Conservation (phyloP, 2,888 invertebrate species). For the Melanotus villosus region DNA sequence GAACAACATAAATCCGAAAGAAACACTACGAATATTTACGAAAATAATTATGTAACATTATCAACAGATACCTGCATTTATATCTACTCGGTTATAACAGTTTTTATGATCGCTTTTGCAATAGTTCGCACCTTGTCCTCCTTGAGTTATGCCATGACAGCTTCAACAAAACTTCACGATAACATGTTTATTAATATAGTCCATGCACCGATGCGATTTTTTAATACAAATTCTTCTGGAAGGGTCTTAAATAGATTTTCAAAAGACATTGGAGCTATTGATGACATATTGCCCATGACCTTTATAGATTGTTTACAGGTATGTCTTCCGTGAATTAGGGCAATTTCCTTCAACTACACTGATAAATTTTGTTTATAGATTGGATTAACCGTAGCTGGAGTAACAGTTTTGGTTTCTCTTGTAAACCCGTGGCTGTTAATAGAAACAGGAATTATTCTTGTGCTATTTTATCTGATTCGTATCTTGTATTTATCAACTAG, state of each 20-base stretch:
- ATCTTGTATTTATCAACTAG: slow-evolving; percentile 82
- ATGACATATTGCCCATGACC: slow-evolving; percentile 70
- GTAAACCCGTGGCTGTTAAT: slow-evolving; percentile 80
- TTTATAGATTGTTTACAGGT: slow-evolving; percentile 70
- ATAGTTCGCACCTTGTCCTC: slow-evolving; percentile 70
- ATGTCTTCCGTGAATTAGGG: slow-evolving; percentile 57
- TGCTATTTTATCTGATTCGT: slow-evolving; percentile 77
- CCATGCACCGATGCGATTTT: slow-evolving; percentile 77
- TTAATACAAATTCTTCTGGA: slow-evolving; percentile 78
- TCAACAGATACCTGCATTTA: slow-evolving; percentile 62
- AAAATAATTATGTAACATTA: not conserved
- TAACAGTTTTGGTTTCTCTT: slow-evolving; percentile 57
- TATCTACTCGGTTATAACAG: slow-evolving; percentile 61
- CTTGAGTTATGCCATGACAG: slow-evolving; percentile 70
- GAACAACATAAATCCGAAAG: slow-evolving; percentile 58
- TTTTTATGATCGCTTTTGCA: slow-evolving; percentile 64
- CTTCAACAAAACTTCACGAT: slow-evolving; percentile 73
- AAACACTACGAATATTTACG: slow-evolving; percentile 35
- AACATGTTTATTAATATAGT: slow-evolving; percentile 72
- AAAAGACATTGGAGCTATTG: slow-evolving; percentile 77
- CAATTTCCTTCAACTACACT: not conserved
- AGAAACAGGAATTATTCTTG: slow-evolving; percentile 76
- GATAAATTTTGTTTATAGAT: slow-evolving; percentile 39
- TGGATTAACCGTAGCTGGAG: slow-evolving; percentile 42
- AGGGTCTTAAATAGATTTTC: slow-evolving; percentile 80